Base-by-base conservation (phyloP, 2,888 invertebrate species). In the Rhaphigaster nebulosa region DNA sequence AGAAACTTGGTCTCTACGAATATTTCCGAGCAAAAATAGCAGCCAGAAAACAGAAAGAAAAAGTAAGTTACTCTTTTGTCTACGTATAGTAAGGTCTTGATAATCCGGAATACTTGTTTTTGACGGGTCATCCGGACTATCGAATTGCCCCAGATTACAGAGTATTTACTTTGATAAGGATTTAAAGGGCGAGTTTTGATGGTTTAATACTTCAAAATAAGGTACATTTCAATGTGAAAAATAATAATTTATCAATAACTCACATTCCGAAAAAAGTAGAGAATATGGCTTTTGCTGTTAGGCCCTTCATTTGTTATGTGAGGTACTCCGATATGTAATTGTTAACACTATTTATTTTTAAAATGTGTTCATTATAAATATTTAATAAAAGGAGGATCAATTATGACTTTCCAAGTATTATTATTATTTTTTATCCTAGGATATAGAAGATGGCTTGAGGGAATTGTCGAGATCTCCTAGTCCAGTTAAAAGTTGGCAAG, bases 11-110 rank as follows among this genome's bases (percentile, higher is more conserved):
- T 92, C 95, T 99, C 90, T 99, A 98, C 94, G 99, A 99, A 94
- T 99, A 98, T 94, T 99, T 98, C 94, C 98, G 98, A 94, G 98
- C 98, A 13, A 99, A 99, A 94, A 97, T 98, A 94, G 96, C 96
- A 91, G 98, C 98, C 3, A 96, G 96, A 92, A 98, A 97, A 93
- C 96, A 97, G 93, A 98, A 98, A 93, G 97, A 98, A 93, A 97
- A 87, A 89, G 92, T 92, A 80, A 45, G 84, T 45, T 15, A 15
- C 0, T 65, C 29, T 6, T 29, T 29, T 8, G 2, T n/a, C 10
- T 60, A 10, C n/a, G 12, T 23, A 6, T 60, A 60, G 20, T 60
- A n/a, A 23, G 4, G 23, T 8, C 20, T 54, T 23, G 3, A 60
- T 60, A 60, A 60, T 60, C n/a, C n/a, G 26, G 10, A 60, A 8